Base-by-base conservation (phyloP, 2,797 vertebrate species). In the Dromococcyx pavoninus region DNA sequence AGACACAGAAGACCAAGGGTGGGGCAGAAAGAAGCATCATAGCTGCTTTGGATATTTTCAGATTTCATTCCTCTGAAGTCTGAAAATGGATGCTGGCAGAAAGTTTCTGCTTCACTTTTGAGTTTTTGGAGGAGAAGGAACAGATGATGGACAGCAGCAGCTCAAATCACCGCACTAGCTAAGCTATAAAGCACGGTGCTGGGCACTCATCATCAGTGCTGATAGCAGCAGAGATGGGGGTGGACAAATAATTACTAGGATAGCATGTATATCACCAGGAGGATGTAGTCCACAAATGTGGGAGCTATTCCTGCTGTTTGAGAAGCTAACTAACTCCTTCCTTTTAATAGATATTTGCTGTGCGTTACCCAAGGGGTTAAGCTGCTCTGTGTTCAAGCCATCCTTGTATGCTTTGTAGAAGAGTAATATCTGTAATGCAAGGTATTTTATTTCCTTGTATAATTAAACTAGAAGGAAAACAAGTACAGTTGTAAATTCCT, bases 141-240 rank as follows among this genome's bases (percentile, higher is more conserved):
- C 25, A 81, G 58, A 90, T 94, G 86, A 96, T 79, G 86, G 95
- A 86, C 83, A 88, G 88, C 81, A 89, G 81, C 74, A 91, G 44
- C 88, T 88, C 77, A 82, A 64, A 66, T 79, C 54, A 71, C 72
- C 21, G 7, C 91, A 33, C 51, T 86, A 79, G 35, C 77, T 48
- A 30, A 82, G 54, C 43, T 33, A 5, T 39, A 37, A 43, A 88
- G 70, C 62, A 46, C 73, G 23, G 48, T 88, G 56, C 83, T 95
- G 90, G 83, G 83, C 91, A 93, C 60, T 79, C 35, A 51, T 79
- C 71, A 13, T 41, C n/a, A 4, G 24, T 79, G 80, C 33, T 94
- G 88, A 91, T 88, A 94, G 91, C 83, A 95, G 80, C 80, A 90
- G 90, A 90, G 82, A 17, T 76, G 96, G 93, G 56, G 89, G 91